Conservation (phyloP, 2,888 invertebrate species). For the Clitarchus hookeri region DNA sequence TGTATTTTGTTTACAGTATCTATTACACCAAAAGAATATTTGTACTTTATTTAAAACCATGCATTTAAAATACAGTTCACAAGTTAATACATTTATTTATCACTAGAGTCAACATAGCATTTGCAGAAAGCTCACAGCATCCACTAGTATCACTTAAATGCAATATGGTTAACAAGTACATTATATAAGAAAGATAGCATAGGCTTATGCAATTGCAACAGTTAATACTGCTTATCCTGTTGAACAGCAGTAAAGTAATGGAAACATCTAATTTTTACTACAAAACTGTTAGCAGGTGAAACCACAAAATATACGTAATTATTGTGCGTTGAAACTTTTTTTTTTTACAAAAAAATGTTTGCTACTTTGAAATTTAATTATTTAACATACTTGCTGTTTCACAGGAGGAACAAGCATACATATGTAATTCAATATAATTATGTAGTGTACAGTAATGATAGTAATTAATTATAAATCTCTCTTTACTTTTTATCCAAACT, state of each 20-base stretch:
- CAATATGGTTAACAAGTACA: neutral
- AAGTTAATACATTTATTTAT: neutral
- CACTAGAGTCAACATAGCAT: slow-evolving; percentile 7
- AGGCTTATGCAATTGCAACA: neutral
- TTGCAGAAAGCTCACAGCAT: neutral
- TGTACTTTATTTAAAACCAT: slow-evolving; percentile 7
- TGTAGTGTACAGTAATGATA: neutral
- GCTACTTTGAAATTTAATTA: neutral
- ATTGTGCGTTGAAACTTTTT: neutral
- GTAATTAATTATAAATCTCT: neutral
- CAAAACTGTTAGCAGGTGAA: slow-evolving; percentile 10
- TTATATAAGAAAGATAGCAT: neutral
- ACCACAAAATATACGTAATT: neutral
- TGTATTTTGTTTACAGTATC: neutral
- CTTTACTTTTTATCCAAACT: neutral
- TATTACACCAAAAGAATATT: slow-evolving; percentile 1
- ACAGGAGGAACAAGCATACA: neutral
- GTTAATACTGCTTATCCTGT: neutral
- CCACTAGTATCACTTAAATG: neutral
- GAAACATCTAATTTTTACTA: neutral
- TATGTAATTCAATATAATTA: neutral
- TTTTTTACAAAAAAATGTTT: neutral
- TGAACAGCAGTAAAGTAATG: neutral
- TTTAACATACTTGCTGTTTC: neutral
- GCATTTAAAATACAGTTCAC: neutral